Conservation (phyloP, 2,888 invertebrate genomes). For the Xylophagus ater region DNA sequence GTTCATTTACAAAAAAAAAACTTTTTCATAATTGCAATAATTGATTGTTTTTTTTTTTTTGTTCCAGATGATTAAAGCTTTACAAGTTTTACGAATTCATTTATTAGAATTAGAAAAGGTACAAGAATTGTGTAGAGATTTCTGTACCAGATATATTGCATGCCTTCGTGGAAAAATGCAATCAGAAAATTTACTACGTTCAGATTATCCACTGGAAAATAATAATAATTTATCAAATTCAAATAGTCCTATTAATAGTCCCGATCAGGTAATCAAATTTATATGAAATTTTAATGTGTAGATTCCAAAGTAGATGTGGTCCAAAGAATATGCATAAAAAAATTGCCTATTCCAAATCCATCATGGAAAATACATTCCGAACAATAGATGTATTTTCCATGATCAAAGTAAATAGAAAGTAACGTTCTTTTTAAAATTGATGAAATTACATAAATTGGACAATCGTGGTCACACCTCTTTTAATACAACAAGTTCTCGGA, state of each 20-base stretch:
- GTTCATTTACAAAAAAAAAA: too few species aligned
- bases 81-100: constrained; percentile 86
- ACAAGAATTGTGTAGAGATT: constrained; percentile 88
- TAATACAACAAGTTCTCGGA: too few species aligned
- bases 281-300: constrained; percentile 3
- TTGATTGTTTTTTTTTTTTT: too few species aligned
- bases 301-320: too few species aligned
- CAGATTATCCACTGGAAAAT: constrained; percentile 51
- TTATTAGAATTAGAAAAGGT: constrained; percentile 78
- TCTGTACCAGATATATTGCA: constrained; percentile 85
- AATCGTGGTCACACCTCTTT: too few species aligned
- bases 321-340: neutral
- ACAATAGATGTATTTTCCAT: too few species aligned
- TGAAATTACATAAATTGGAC: too few species aligned
- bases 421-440: too few species aligned
- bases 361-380: too few species aligned
- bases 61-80: constrained; percentile 79
- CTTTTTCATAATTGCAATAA: too few species aligned
- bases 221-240: constrained; percentile 42
- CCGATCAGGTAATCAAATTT: constrained; percentile 22
- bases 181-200: constrained; percentile 71
- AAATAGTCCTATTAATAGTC: constrained; percentile 36
- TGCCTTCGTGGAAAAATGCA: constrained; percentile 86
- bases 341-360: too few species aligned
- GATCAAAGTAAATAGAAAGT: too few species aligned